These are phyloP conservation scores for Idaea dimidiata DNA, from an alignment of 2,888 invertebrate genomes.

Conservation along the genomic window DNA sequence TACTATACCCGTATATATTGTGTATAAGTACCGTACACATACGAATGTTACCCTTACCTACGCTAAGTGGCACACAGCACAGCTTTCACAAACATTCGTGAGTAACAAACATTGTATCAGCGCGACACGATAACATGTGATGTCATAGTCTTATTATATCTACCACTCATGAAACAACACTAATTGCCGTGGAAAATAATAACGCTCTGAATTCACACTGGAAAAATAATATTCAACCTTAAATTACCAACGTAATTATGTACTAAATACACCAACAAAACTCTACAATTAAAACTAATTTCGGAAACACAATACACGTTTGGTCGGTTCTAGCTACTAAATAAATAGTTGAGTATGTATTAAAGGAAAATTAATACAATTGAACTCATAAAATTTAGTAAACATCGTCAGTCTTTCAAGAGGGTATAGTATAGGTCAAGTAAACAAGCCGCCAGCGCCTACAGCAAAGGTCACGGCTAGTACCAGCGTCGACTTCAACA, in stretches of 20 bases:
- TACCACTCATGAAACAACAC: constrained; percentile 20
- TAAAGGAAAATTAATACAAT: background rate
- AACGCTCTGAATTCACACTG: constrained; percentile 6
- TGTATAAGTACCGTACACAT: background rate
- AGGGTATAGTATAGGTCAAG: background rate
- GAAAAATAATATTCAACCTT: background rate
- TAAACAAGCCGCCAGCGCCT: background rate
- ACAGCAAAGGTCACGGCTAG: background rate
- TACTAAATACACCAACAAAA: background rate
- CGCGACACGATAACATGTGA: constrained; percentile 30
- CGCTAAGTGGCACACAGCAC: background rate
- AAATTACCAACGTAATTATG: background rate
- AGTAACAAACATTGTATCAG: constrained; percentile 10
- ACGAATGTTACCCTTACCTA: background rate
- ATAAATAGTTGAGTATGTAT: background rate
- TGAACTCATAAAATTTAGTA: background rate
- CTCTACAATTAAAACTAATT: background rate
- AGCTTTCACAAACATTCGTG: constrained; percentile 23
- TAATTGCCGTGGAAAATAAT: constrained; percentile 21
- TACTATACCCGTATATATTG: too few relatives aligned
- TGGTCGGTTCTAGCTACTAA: background rate
- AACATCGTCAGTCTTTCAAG: background rate
- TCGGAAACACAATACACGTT: background rate
- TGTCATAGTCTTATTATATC: constrained; percentile 33
- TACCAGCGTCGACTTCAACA: background rate